A percentile compares a stretch with the other conserved stretches of the same genome.
These are phyloP conservation scores for Strigamia crassipes DNA, from an alignment of 2,888 invertebrate species.

Conservation along the genomic window DNA sequence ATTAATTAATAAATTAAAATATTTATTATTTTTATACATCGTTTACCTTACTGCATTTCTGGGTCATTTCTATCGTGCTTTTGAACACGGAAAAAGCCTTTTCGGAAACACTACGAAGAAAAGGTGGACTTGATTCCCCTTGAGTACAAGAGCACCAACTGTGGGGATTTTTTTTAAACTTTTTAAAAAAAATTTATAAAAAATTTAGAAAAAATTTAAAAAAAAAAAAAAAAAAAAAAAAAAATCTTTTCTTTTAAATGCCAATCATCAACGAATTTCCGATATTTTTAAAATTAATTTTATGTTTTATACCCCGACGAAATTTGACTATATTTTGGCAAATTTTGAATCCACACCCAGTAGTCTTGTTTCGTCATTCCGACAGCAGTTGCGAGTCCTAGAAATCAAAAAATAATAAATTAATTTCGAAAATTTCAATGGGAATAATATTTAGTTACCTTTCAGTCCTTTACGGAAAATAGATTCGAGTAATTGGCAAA, in stretches of 20 bases:
- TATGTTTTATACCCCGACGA: not conserved
- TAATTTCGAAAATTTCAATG: not conserved
- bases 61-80: not conserved
- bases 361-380: slow-evolving; percentile 9
- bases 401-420: not conserved
- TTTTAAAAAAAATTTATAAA: no score
- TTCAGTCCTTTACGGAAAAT: slow-evolving; percentile 1
- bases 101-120: slow-evolving; percentile 31
- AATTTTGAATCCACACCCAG: slow-evolving; percentile 34
- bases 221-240: no score
- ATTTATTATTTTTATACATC: not conserved
- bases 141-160: slow-evolving; percentile 2
- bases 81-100: slow-evolving; percentile 7
- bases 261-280: no score
- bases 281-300: not conserved
- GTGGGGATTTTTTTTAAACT: not conserved
- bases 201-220: no score
- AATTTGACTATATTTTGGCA: not conserved
- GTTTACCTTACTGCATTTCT: not conserved
- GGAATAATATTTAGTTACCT: not conserved
- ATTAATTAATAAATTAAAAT: no score
- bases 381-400: not conserved
- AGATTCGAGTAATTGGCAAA: not conserved
- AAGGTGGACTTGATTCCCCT: slow-evolving; percentile 14
- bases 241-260: no score